A percentile compares a stretch with the other conserved stretches of the same genome.
Evolutionary conservation across 2,113 vertebrate species (phyloP).

Genomic region (Baryphthengus martii): DNA sequence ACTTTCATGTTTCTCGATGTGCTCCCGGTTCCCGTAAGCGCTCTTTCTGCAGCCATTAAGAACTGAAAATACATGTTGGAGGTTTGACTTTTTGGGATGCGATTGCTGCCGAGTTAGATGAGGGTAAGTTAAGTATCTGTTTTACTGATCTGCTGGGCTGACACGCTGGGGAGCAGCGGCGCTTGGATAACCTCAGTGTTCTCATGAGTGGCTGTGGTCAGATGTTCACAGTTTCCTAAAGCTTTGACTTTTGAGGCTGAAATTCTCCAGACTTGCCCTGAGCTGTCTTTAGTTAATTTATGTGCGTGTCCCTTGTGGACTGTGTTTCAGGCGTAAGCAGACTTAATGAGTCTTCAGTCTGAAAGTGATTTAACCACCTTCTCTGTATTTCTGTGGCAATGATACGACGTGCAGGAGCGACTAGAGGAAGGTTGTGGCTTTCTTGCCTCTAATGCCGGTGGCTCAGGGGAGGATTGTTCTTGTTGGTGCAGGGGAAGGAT

Average conservation of each 20-base stretch:
- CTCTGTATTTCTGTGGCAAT: neutral
- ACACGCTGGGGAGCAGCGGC: neutral
- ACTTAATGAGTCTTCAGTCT: neutral
- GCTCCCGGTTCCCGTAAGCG: rapidly evolving
- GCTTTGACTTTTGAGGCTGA: neutral
- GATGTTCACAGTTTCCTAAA: neutral
- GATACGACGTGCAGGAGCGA: rapidly evolving
- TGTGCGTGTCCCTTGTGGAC: neutral
- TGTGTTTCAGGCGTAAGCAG: neutral
- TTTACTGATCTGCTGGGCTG: neutral
- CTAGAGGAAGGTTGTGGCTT: neutral
- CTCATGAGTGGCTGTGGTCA: neutral
- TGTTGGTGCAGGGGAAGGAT: neutral
- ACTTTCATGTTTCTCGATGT: neutral
- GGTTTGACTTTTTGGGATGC: neutral
- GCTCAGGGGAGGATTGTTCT: neutral
- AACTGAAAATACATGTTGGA: rapidly evolving
- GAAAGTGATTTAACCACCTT: neutral
- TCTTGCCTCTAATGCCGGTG: neutral
- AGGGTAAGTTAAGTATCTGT: neutral
- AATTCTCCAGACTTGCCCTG: neutral
- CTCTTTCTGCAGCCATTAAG: neutral
- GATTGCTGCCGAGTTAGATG: neutral
- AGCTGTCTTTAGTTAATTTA: neutral
- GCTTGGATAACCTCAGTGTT: rapidly evolving